These are phyloP conservation scores for Calliscelio sp. DNA, from an alignment of 2,888 invertebrate species.

Conservation along the genomic window DNA sequence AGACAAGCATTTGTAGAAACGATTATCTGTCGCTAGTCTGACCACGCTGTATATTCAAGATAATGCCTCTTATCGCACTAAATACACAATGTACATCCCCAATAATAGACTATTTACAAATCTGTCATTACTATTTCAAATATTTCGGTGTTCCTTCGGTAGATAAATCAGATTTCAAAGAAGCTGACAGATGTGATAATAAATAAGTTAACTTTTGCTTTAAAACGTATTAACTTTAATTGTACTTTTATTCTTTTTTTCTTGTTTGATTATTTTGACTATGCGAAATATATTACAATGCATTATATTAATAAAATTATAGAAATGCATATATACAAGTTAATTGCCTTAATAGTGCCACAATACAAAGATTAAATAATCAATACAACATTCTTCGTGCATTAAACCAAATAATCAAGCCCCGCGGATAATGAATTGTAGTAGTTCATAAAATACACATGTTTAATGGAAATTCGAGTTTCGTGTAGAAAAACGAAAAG, in stretches of 20 bases:
- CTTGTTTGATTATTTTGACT: slow-evolving; percentile 15
- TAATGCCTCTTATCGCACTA: slow-evolving; percentile 39
- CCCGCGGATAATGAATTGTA: slow-evolving; percentile 44
- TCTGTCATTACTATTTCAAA: slow-evolving; percentile 55
- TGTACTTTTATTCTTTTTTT: slow-evolving; percentile 20
- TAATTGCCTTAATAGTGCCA: slow-evolving; percentile 19
- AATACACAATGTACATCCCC: slow-evolving; percentile 41
- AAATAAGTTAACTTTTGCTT: no score
- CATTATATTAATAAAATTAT: no score
- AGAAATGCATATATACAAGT: slow-evolving; percentile 53
- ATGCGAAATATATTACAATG: no score
- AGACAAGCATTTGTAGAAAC: slow-evolving; percentile 39
- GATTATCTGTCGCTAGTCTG: slow-evolving; percentile 40
- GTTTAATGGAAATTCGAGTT: slow-evolving; percentile 69
- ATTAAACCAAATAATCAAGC: slow-evolving; percentile 50
- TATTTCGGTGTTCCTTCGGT: slow-evolving; percentile 28
- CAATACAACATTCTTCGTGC: slow-evolving; percentile 54
- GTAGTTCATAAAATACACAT: slow-evolving; percentile 53
- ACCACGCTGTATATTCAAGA: slow-evolving; percentile 54
- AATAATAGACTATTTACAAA: slow-evolving; percentile 57
- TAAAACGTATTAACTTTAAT: slow-evolving; percentile 8
- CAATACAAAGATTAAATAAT: slow-evolving; percentile 59
- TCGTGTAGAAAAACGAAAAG: slow-evolving; percentile 61
- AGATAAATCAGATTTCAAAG: slow-evolving; percentile 17
- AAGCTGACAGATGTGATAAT: no score